Percentiles rank a stretch among this genome's conserved stretches.
phyloP scores from a whole-genome alignment of 2,113 vertebrate genomes.

The Ursus arctos region DNA sequence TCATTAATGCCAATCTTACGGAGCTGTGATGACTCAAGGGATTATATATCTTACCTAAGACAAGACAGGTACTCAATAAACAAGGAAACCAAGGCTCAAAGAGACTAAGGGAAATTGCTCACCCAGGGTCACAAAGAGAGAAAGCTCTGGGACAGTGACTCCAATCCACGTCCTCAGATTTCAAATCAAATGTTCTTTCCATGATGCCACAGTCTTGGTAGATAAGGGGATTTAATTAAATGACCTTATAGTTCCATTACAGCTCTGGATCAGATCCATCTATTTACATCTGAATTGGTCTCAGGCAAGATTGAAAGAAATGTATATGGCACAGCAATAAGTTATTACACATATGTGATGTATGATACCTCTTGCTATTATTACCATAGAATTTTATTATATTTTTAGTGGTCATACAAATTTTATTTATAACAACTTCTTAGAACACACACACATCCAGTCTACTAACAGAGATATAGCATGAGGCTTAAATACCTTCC shows the following conservation, averaged over 20 bases:
- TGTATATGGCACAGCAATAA: not conserved
- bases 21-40: not conserved
- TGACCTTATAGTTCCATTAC: not conserved
- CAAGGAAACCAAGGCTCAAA: not conserved
- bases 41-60: not conserved
- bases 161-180: not conserved
- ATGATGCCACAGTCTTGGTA: not conserved
- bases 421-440: conserved; percentile 86
- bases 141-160: not conserved
- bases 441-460: conserved; percentile 78
- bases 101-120: not conserved
- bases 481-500: conserved; percentile 83
- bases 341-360: not conserved
- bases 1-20: not conserved
- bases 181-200: conserved; percentile 27
- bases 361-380: not conserved
- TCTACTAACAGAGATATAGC: conserved; percentile 77
- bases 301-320: not conserved
- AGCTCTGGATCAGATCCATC: not conserved
- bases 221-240: not conserved
- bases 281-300: not conserved
- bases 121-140: not conserved
- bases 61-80: not conserved
- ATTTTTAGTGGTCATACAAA: not conserved
- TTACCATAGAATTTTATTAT: not conserved